Evolutionary conservation across 1,140 invertebrate genomes (phyloP).

Genomic region (Venturia canescens): DNA sequence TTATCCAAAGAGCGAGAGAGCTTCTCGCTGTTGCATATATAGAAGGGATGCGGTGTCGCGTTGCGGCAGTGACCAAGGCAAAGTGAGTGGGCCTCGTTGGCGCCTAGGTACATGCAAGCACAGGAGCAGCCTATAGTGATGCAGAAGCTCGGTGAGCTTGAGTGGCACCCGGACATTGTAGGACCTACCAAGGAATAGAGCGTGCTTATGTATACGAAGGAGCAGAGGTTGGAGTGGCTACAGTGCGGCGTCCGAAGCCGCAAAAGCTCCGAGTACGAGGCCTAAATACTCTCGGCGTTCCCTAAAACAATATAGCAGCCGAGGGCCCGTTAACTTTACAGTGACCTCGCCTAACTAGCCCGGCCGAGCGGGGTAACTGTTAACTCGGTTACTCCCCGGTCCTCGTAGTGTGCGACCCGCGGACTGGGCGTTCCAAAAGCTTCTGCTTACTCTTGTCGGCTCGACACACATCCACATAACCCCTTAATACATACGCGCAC

Average conservation of each 20-base stretch:
- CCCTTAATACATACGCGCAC: no score
- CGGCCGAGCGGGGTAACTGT: conserved; percentile 61
- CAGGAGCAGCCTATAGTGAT: background rate
- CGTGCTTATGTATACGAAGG: background rate
- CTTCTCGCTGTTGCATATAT: no score
- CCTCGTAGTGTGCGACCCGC: background rate
- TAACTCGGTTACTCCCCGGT: conserved; percentile 65
- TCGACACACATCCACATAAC: background rate
- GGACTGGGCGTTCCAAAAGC: conserved; percentile 29
- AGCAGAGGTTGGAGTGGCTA: conserved; percentile 1
- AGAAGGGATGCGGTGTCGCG: conserved; percentile 7
- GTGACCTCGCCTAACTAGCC: conserved; percentile 68
- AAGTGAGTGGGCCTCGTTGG: conserved; percentile 27
- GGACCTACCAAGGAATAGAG: conserved; percentile 24
- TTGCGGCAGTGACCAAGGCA: conserved; percentile 26
- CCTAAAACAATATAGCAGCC: conserved; percentile 65
- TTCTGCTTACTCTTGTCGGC: conserved; percentile 30
- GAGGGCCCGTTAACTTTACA: conserved; percentile 63
- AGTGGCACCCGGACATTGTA: background rate
- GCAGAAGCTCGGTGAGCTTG: background rate
- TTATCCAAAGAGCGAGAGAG: conserved; percentile 56
- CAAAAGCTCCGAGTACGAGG: conserved; percentile 48
- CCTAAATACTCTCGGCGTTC: conserved; percentile 69
- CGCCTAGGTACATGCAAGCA: background rate
- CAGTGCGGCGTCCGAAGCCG: conserved; percentile 3